phyloP scores from a whole-genome alignment of 2,113 vertebrate species.

The Tautogolabrus adspersus region DNA sequence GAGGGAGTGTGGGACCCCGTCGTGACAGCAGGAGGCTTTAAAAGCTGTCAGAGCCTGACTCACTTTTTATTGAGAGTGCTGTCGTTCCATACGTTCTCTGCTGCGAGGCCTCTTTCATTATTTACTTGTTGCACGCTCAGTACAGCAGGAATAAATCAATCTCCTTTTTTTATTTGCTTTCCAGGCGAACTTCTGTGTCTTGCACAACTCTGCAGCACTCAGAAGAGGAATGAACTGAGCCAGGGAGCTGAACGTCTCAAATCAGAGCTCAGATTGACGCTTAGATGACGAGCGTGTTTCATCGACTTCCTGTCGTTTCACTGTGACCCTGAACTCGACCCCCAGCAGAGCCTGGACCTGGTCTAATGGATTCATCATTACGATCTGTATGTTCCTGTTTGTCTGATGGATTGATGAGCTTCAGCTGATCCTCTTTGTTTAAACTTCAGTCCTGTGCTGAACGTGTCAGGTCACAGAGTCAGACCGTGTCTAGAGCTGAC shows the following conservation, averaged over 20 bases:
- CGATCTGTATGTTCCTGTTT: neutral
- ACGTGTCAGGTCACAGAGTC: neutral
- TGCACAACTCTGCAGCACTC: no score
- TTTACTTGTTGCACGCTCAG: neutral
- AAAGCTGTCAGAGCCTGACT: conserved; percentile 36
- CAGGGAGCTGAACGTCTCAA: no score
- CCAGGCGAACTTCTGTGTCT: no score
- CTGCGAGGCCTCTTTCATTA: neutral
- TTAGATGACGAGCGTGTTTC: neutral
- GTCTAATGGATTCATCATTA: neutral
- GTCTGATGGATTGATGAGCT: conserved; percentile 4
- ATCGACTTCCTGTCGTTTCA: conserved; percentile 34
- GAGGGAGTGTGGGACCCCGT: conserved; percentile 29
- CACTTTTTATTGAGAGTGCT: conserved; percentile 12
- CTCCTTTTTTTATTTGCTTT: no score
- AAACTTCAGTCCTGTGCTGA: neutral
- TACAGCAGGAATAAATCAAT: neutral
- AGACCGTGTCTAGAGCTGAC: neutral
- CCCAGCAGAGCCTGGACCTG: neutral
- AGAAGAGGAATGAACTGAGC: neutral
- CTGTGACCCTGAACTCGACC: neutral
- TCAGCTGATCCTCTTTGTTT: neutral
- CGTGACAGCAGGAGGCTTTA: conserved; percentile 50
- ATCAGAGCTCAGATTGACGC: neutral
- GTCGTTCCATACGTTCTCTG: neutral